Conservation (phyloP, 2,113 vertebrate genomes). For the Grus americana region DNA sequence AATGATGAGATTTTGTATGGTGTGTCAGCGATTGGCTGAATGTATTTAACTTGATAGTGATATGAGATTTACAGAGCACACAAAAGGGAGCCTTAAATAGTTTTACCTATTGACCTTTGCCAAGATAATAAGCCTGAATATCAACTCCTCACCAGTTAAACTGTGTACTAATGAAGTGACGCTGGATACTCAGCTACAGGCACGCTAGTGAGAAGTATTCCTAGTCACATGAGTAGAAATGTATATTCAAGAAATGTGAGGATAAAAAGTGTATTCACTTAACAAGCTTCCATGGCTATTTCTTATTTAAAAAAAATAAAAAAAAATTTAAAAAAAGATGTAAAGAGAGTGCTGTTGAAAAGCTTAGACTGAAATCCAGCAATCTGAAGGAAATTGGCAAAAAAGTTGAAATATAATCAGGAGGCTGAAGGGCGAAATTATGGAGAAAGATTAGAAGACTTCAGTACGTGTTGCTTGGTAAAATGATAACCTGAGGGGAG, state of each 20-base stretch:
- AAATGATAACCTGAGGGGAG: not conserved
- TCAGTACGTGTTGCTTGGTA: not conserved
- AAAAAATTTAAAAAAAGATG: too few relatives aligned
- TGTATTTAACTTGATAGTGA: constrained; percentile 22
- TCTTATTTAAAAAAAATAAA: not conserved
- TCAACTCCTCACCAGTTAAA: not conserved
- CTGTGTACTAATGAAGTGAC: not conserved
- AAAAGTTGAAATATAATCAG: not conserved
- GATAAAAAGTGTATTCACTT: not conserved
- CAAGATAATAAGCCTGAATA: constrained; percentile 5
- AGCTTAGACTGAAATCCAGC: not conserved
- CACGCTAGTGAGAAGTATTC: not conserved
- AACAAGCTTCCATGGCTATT: not conserved
- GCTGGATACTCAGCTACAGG: not conserved
- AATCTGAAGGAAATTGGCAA: not conserved
- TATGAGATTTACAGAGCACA: constrained; percentile 40
- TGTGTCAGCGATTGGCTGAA: constrained; percentile 5
- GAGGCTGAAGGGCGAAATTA: not conserved
- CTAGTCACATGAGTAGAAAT: not conserved
- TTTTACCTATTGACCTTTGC: constrained; percentile 46
- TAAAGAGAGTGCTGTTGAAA: not conserved
- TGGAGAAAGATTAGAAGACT: not conserved
- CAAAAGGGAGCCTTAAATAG: constrained; percentile 20
- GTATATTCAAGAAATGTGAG: not conserved
- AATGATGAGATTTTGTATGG: constrained; percentile 23